phyloP scores from a whole-genome alignment of 2,113 vertebrate species.

The Herpailurus yagouaroundi region DNA sequence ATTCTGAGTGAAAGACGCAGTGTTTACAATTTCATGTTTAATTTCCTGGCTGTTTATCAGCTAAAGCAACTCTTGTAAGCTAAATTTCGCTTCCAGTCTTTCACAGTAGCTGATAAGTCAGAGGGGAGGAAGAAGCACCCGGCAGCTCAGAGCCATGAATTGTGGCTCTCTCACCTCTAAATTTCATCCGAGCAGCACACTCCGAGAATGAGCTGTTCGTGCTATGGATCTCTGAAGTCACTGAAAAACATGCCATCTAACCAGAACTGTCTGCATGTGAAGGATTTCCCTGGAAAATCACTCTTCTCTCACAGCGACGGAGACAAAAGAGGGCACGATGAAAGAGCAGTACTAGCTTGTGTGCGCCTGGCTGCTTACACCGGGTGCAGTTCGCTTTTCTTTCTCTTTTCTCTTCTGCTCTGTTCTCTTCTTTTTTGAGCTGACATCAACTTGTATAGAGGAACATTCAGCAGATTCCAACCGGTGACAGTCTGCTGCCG shows the following conservation, averaged over 20 bases:
- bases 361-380: neutral
- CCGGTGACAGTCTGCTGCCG: constrained; percentile 54
- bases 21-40: neutral
- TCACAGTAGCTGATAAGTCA: neutral
- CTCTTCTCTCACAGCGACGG: neutral
- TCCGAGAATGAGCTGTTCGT: neutral
- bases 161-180: neutral
- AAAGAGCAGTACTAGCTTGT: neutral
- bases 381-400: neutral
- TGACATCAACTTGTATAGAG: constrained; percentile 19
- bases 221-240: neutral
- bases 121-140: neutral
- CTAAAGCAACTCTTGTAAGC: neutral
- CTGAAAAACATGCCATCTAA: neutral
- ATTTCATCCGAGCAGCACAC: neutral
- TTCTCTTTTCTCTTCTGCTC: neutral
- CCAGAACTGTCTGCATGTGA: neutral
- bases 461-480: constrained; percentile 56
- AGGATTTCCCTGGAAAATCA: neutral
- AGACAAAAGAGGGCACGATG: neutral
- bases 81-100: constrained; percentile 13
- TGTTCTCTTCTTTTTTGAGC: neutral
- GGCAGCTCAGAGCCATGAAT: neutral
- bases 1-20: neutral
- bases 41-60: neutral